Evolutionary conservation across 2,888 invertebrate genomes (phyloP).

Genomic region (Actias luna): DNA sequence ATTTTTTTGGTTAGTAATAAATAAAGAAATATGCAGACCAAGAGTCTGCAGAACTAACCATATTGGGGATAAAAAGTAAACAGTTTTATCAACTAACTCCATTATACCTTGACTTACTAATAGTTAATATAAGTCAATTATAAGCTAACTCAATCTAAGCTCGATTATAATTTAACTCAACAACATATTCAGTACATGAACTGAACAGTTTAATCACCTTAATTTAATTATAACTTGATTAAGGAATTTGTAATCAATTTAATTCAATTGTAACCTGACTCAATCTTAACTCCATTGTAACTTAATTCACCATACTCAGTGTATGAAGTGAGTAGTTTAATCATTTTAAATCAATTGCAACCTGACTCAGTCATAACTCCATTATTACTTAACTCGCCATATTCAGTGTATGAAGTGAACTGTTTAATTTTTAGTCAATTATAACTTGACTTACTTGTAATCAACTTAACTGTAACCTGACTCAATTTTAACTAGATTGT

Average conservation of each 20-base stretch:
- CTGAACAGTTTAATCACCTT: neutral
- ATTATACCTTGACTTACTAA: too few species aligned
- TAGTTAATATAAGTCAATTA: too few species aligned
- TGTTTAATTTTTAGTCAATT: too few species aligned
- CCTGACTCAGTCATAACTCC: constrained; percentile 21
- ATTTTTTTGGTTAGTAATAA: too few species aligned
- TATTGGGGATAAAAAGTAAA: too few species aligned
- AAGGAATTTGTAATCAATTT: neutral
- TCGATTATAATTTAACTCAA: too few species aligned
- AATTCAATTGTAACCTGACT: neutral
- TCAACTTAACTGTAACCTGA: neutral
- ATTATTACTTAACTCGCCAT: constrained; percentile 56
- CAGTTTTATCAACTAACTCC: too few species aligned
- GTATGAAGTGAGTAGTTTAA: constrained; percentile 84
- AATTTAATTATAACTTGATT: neutral
- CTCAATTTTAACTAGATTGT: constrained; percentile 21
- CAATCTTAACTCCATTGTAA: constrained; percentile 20
- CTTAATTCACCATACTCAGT: constrained; percentile 78
- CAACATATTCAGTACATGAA: neutral
- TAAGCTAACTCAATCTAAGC: too few species aligned
- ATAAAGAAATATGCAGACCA: too few species aligned
- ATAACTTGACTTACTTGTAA: neutral
- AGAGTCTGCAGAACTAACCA: too few species aligned
- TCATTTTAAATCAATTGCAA: neutral
- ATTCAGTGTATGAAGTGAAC: constrained; percentile 84